Evolutionary conservation across 2,797 vertebrate genomes (phyloP).

Genomic region (Microchirus variegatus): DNA sequence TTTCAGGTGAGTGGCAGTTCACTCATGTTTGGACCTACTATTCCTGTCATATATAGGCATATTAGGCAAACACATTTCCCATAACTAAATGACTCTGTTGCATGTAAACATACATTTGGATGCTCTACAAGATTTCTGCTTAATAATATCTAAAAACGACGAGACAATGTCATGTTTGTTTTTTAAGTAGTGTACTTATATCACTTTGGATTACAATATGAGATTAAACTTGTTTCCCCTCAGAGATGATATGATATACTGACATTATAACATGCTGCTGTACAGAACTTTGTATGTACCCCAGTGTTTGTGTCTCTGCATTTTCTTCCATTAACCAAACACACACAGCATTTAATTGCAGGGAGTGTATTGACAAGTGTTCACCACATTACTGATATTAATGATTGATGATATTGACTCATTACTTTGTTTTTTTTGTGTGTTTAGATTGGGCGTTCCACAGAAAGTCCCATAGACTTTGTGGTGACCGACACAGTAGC

Average conservation of each 20-base stretch:
- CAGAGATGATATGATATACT: background rate
- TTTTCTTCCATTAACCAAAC: background rate
- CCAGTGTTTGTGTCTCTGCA: background rate
- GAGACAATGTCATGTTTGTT: too few relatives aligned
- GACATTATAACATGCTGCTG: conserved; percentile 5
- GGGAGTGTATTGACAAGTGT: background rate
- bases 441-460: conserved; percentile 94
- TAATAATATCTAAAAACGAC: too few relatives aligned
- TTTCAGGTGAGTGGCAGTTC: conserved; percentile 88
- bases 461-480: conserved; percentile 98
- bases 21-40: too few relatives aligned
- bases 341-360: too few relatives aligned
- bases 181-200: too few relatives aligned
- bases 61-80: too few relatives aligned
- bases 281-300: background rate
- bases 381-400: background rate
- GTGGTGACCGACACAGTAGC: conserved; percentile 98
- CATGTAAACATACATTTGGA: too few relatives aligned
- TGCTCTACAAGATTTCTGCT: too few relatives aligned
- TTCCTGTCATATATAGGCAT: too few relatives aligned
- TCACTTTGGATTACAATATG: too few relatives aligned
- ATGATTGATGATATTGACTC: background rate
- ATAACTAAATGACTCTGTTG: too few relatives aligned
- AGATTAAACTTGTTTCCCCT: background rate
- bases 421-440: background rate